These are phyloP conservation scores for Brotula barbata DNA, from an alignment of 2,797 vertebrate species.

Conservation along the genomic window DNA sequence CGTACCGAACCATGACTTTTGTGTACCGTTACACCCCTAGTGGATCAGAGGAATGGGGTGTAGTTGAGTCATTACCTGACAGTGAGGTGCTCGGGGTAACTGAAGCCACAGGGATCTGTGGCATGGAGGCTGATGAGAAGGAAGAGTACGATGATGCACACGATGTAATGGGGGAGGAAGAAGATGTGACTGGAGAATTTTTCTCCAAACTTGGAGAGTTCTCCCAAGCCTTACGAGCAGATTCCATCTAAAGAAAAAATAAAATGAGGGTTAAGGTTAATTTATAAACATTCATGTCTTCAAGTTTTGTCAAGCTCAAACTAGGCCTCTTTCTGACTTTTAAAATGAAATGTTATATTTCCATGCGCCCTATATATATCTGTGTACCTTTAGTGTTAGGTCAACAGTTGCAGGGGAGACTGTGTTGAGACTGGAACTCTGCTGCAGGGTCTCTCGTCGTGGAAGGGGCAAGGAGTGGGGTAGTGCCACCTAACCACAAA, in stretches of 20 bases:
- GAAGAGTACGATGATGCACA: slow-evolving; percentile 88
- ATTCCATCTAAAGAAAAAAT: slow-evolving; percentile 88
- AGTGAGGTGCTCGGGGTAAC: slow-evolving; percentile 96
- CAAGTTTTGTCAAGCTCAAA: neutral
- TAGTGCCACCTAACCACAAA: slow-evolving; percentile 86
- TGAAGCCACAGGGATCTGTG: slow-evolving; percentile 96
- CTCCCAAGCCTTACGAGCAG: slow-evolving; percentile 98
- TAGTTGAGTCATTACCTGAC: slow-evolving; percentile 80
- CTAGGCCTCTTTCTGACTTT: neutral
- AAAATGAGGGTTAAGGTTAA: neutral
- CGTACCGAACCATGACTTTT: too few relatives aligned
- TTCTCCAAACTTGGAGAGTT: slow-evolving; percentile 97
- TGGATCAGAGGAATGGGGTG: too few relatives aligned
- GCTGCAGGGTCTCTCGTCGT: slow-evolving; percentile 93
- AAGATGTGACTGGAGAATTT: slow-evolving; percentile 89
- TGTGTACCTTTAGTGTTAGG: slow-evolving; percentile 93
- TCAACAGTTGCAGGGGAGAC: slow-evolving; percentile 97
- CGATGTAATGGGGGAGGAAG: slow-evolving; percentile 88
- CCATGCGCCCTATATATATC: neutral
- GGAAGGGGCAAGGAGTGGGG: slow-evolving; percentile 93
- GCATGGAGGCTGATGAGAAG: slow-evolving; percentile 93
- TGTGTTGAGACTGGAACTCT: slow-evolving; percentile 94
- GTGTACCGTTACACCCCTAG: too few relatives aligned
- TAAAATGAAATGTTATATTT: neutral
- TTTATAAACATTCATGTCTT: neutral